These are phyloP conservation scores for Melanotaenia nigrans DNA, from an alignment of 2,797 vertebrate species.

Conservation along the genomic window DNA sequence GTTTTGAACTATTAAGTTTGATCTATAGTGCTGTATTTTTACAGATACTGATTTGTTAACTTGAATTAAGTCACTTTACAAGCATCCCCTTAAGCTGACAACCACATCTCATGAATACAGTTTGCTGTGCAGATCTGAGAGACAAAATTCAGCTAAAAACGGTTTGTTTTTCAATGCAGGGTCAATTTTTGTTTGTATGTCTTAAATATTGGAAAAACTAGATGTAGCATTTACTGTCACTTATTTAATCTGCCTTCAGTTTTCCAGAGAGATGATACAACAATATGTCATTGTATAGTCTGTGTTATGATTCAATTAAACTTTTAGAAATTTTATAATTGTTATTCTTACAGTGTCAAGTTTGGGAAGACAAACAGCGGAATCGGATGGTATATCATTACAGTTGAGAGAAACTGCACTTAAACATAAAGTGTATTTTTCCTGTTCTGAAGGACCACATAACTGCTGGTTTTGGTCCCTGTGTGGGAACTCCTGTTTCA, in stretches of 20 bases:
- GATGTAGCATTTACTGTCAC: not conserved
- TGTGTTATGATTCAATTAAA: not conserved
- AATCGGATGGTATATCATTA: not conserved
- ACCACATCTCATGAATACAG: not conserved
- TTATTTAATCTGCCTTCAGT: not conserved
- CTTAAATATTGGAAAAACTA: not conserved
- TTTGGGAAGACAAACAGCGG: not conserved
- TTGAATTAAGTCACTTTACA: not conserved
- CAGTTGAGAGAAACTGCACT: not conserved
- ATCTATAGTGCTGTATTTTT: not conserved
- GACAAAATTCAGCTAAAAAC: not conserved
- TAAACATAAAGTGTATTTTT: not conserved
- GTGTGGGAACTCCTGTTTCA: conserved; percentile 9
- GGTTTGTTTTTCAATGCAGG: not conserved
- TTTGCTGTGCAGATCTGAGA: not conserved
- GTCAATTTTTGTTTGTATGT: not conserved
- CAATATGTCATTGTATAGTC: not conserved
- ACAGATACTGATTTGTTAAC: not conserved
- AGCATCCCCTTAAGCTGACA: not conserved
- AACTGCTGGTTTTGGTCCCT: not conserved
- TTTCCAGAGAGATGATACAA: not conserved
- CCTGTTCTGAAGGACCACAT: not conserved
- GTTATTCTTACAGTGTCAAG: not conserved
- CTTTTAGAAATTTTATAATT: not conserved
- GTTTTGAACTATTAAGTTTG: not conserved